Percentiles rank a stretch among this genome's conserved stretches.
Conservation (phyloP, 2,888 invertebrate genomes). For the Girardia tigrina region DNA sequence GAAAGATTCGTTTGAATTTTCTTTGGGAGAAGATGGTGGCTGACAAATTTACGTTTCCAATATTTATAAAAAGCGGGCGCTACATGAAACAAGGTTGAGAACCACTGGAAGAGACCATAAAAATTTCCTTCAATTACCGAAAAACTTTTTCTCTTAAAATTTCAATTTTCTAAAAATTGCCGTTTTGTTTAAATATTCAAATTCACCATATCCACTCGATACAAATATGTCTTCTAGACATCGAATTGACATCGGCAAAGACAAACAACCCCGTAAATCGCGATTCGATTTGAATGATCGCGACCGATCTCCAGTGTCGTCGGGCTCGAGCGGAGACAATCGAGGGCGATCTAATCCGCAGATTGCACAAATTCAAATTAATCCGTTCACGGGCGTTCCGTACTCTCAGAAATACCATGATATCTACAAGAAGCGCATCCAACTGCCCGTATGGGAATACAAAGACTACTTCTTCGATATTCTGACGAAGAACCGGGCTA, state of each 20-base stretch:
- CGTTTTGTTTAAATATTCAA: slow-evolving; percentile 8
- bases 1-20: no score
- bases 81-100: no score
- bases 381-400: slow-evolving; percentile 59
- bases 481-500: slow-evolving; percentile 77
- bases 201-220: neutral
- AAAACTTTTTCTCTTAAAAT: no score
- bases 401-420: slow-evolving; percentile 78
- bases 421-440: slow-evolving; percentile 66
- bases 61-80: no score
- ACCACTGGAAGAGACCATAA: no score
- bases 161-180: no score
- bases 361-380: neutral
- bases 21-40: no score
- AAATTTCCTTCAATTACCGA: no score
- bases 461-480: slow-evolving; percentile 84
- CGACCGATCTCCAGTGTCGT: slow-evolving; percentile 26
- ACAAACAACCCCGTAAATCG: neutral
- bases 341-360: no score
- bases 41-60: no score
- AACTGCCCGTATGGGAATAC: slow-evolving; percentile 93
- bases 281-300: slow-evolving; percentile 30
- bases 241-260: neutral
- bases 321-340: neutral
- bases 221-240: slow-evolving; percentile 23